A percentile compares a stretch with the other conserved stretches of the same genome.
These are phyloP conservation scores for Threskiornis aethiopicus DNA, from an alignment of 2,797 vertebrate species.

Conservation along the genomic window DNA sequence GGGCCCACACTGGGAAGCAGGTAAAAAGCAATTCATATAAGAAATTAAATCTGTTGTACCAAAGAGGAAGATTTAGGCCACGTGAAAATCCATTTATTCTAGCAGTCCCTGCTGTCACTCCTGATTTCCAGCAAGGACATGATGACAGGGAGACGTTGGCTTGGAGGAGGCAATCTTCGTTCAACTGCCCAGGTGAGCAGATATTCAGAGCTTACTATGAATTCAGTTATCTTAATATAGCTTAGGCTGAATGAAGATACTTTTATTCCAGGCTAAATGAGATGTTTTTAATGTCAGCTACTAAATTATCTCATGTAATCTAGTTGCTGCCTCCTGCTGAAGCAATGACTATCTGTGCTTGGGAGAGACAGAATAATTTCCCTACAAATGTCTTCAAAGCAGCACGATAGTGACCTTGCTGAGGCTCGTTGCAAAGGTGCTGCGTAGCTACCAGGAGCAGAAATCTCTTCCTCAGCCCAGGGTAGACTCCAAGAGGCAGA, in stretches of 20 bases:
- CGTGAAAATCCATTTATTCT: neutral
- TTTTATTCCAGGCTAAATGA: conserved; percentile 37
- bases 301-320: neutral
- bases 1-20: neutral
- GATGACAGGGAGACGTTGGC: neutral
- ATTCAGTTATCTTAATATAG: neutral
- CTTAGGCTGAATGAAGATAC: neutral
- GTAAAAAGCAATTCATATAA: neutral
- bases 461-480: neutral
- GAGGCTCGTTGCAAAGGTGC: neutral
- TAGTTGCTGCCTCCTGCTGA: neutral
- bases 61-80: neutral
- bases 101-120: neutral
- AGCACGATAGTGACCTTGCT: neutral
- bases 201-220: neutral
- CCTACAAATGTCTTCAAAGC: neutral
- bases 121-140: neutral
- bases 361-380: neutral
- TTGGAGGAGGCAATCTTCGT: neutral
- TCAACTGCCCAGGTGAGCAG: neutral
- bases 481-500: neutral
- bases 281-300: conserved; percentile 18
- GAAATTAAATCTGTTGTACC: neutral
- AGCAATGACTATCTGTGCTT: neutral
- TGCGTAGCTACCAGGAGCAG: neutral